A percentile compares a stretch with the other conserved stretches of the same genome.
Conservation (phyloP, 2,797 vertebrate genomes). For the Microtus agrestis region DNA sequence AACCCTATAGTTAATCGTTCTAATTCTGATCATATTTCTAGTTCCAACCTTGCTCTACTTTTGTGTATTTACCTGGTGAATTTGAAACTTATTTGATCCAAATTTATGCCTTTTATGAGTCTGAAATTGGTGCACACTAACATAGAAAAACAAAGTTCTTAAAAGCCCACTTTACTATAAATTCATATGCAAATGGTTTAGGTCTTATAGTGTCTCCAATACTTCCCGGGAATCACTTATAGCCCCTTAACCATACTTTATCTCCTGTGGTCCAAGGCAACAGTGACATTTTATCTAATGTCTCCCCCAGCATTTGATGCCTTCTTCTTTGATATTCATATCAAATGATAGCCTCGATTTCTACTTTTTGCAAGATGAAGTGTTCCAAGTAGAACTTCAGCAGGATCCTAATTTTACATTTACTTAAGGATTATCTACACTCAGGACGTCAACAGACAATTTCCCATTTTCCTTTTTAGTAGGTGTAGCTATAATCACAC, state of each 20-base stretch:
- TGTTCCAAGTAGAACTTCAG: not conserved
- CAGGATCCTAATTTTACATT: not conserved
- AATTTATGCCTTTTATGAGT: not conserved
- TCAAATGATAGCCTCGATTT: not conserved
- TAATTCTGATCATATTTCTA: not conserved
- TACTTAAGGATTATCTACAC: not conserved
- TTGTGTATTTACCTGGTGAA: not conserved
- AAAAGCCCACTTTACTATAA: not conserved
- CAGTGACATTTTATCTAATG: not conserved
- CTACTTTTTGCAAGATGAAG: not conserved
- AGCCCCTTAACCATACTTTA: not conserved
- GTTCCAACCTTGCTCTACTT: not conserved
- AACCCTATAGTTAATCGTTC: not conserved
- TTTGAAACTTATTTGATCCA: not conserved
- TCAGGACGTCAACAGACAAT: not conserved
- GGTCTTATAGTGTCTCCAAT: not conserved
- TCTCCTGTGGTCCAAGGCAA: not conserved
- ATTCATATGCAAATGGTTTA: not conserved
- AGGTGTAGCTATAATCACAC: not conserved
- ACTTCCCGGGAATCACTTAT: not conserved
- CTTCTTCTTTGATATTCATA: not conserved
- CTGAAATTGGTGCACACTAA: not conserved
- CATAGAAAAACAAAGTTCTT: not conserved
- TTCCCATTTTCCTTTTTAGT: not conserved
- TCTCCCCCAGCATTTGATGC: not conserved